A percentile compares a stretch with the other conserved stretches of the same genome.
These are phyloP conservation scores for Darevskia mixta DNA, from an alignment of 2,797 vertebrate genomes.

Conservation along the genomic window DNA sequence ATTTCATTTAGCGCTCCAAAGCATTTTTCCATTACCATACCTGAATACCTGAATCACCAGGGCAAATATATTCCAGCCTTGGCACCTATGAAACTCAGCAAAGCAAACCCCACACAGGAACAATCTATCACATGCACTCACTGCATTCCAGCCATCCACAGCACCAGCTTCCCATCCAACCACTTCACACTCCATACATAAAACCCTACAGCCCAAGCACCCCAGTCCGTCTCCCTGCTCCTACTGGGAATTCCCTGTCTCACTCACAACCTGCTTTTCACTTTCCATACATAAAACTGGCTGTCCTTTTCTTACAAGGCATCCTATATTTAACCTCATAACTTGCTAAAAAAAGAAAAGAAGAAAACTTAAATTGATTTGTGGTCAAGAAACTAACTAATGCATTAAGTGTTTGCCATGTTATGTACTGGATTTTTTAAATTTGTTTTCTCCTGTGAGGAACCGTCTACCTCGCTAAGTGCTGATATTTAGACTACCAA, in stretches of 20 bases:
- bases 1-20: background rate
- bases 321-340: constrained; percentile 12
- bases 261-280: background rate
- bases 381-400: constrained; percentile 31
- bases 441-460: constrained; percentile 45
- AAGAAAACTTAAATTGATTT: constrained; percentile 48
- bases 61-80: background rate
- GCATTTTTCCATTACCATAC: background rate
- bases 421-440: constrained; percentile 44
- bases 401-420: constrained; percentile 24
- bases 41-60: background rate
- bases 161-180: background rate
- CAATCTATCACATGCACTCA: background rate
- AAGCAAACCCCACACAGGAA: background rate
- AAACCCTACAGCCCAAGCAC: background rate
- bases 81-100: background rate
- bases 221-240: background rate
- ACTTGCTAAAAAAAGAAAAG: constrained; percentile 21
- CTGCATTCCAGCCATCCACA: background rate
- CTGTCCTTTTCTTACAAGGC: background rate
- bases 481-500: constrained; percentile 31
- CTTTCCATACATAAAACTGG: background rate
- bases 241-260: background rate
- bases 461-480: constrained; percentile 23
- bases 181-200: background rate